phyloP scores from a whole-genome alignment of 2,113 vertebrate species.

The Gracilinanus agilis region DNA sequence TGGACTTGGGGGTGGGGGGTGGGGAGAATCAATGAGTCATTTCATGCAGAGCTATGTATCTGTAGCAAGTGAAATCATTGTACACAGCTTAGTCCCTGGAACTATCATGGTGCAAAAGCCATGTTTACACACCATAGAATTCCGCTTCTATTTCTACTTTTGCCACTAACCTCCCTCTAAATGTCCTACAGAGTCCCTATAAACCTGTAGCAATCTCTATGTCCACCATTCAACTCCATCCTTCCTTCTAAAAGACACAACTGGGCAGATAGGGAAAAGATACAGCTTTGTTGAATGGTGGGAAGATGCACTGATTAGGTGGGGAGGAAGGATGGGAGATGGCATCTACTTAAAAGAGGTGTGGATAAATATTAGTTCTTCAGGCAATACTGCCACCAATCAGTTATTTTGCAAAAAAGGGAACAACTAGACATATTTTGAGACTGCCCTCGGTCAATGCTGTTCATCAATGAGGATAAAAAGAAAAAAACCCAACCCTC shows the following conservation, averaged over 20 bases:
- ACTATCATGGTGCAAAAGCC: background rate
- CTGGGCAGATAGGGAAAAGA: background rate
- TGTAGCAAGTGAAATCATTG: background rate
- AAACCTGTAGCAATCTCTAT: background rate
- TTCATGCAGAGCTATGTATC: background rate
- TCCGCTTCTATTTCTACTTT: background rate
- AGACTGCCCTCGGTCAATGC: background rate
- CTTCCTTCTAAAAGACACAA: background rate
- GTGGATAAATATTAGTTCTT: background rate
- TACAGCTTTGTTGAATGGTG: background rate
- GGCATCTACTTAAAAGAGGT: background rate
- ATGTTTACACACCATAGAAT: background rate
- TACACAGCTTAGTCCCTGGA: background rate
- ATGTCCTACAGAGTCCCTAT: background rate
- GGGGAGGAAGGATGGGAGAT: background rate
- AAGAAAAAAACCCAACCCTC: background rate
- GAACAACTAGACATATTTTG: background rate
- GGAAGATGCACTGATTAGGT: background rate
- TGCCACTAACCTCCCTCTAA: background rate
- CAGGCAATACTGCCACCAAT: background rate
- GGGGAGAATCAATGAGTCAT: background rate
- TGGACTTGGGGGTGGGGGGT: background rate
- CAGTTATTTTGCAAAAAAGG: background rate
- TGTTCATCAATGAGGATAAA: background rate
- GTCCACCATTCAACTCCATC: too few species aligned